Base-by-base conservation (phyloP, 2,888 invertebrate genomes). In the Graphium colonna region DNA sequence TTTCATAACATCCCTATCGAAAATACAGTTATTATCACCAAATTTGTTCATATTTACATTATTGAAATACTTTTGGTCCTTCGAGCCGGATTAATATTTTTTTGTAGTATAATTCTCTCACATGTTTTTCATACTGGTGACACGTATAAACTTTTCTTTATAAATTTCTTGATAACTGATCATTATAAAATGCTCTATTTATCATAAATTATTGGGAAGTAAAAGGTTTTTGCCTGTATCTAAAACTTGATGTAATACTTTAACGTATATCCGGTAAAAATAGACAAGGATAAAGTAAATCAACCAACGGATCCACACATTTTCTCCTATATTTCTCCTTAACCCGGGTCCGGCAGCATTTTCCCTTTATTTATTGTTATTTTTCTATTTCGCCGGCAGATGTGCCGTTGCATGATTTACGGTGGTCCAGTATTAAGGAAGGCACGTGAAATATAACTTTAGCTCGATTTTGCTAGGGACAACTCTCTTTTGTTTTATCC, bases 351-450 rank as follows among this genome's bases (percentile, higher is more conserved):
- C 59, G 64, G 62, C 62, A 65, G 65, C 66, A 67, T 71, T 74
- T 76, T 76, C 73, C 77, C 74, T 76, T 53, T 87, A 88, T 89
- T 89, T 88, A 89, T 88, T 88, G 88, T 89, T 89, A 89, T 89
- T 89, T 89, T 89, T 88, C 88, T 89, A 88, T 89, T 89, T 88
- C 76, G 80, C 72, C 80, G 82, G 88, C 88, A 89, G 88, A 89
- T 89, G 88, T 87, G 82, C 82, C 78, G 67, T 64, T 63, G 55
- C 61, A 75, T 89, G 88, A 89, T 88, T 88, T 89, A 88, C 88
- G 78, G 72, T 65, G 69, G 67, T 67, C 72, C 69, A 67, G 84
- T 87, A 87, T 88, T 88, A 85, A 75, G 78, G 74, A 75, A 71
- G 75, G 73, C 72, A 77, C 75, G 76, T 78, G 79, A 84, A 81